Evolutionary conservation across 2,888 invertebrate genomes (phyloP).

Genomic region (Troides oblongomaculatus): DNA sequence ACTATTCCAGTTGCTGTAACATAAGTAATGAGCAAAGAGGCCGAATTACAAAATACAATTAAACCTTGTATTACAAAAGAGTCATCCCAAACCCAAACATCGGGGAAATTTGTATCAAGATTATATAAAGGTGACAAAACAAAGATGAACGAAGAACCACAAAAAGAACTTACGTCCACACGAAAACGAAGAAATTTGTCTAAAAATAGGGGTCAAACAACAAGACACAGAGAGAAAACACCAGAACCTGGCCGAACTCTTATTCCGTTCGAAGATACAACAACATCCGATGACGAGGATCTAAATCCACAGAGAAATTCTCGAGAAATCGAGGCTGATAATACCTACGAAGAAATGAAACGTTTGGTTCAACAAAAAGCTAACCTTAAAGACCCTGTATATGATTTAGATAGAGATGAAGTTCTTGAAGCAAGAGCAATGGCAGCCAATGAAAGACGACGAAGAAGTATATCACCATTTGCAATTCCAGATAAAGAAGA

Average conservation of each 20-base stretch:
- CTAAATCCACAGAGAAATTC: slow-evolving; percentile 52
- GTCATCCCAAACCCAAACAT: slow-evolving; percentile 62
- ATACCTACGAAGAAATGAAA: slow-evolving; percentile 74
- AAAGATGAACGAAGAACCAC: slow-evolving; percentile 59
- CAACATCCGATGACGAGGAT: slow-evolving; percentile 80
- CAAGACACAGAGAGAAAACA: slow-evolving; percentile 73
- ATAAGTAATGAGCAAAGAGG: slow-evolving; percentile 61
- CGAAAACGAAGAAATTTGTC: slow-evolving; percentile 82
- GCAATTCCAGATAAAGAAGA: slow-evolving; percentile 71
- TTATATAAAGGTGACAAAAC: slow-evolving; percentile 43
- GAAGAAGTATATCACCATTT: slow-evolving; percentile 76
- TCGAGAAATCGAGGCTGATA: slow-evolving; percentile 73
- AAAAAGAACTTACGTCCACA: slow-evolving; percentile 75
- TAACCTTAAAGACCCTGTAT: slow-evolving; percentile 66
- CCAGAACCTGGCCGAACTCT: slow-evolving; percentile 73
- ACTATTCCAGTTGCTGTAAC: slow-evolving; percentile 50
- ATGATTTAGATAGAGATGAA: slow-evolving; percentile 70
- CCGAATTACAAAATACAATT: slow-evolving; percentile 41
- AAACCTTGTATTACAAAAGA: slow-evolving; percentile 58
- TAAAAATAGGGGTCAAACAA: slow-evolving; percentile 75
- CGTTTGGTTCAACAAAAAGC: slow-evolving; percentile 66
- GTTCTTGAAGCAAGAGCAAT: slow-evolving; percentile 68
- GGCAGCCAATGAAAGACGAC: slow-evolving; percentile 68
- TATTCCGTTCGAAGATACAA: slow-evolving; percentile 81
- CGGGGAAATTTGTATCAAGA: slow-evolving; percentile 49